A percentile compares a stretch with the other conserved stretches of the same genome.
Conservation (phyloP, 1,140 invertebrate genomes). For the Dufourea novaeangliae region DNA sequence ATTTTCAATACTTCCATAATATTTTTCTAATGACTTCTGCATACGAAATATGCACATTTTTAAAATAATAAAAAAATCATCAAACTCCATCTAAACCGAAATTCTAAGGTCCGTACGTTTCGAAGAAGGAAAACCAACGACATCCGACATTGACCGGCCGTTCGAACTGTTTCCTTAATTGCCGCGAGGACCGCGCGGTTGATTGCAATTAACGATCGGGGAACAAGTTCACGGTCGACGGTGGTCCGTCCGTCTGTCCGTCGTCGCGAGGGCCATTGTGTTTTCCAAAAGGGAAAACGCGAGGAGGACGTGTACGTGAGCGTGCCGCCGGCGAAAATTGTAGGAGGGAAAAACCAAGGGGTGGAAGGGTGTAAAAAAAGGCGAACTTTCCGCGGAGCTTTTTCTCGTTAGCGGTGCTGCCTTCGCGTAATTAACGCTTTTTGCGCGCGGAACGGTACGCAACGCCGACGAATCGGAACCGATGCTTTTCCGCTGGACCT, state of each 20-base stretch:
- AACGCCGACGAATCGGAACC: background rate
- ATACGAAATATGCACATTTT: too few relatives aligned
- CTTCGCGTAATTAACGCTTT: conserved; percentile 41
- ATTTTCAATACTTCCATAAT: too few relatives aligned
- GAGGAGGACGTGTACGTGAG: too few relatives aligned
- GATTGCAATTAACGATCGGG: conserved; percentile 17
- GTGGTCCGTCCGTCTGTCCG: background rate
- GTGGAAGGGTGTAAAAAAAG: background rate
- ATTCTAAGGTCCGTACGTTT: background rate
- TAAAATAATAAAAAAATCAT: too few relatives aligned
- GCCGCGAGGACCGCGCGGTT: background rate
- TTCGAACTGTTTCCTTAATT: conserved; percentile 25
- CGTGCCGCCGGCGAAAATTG: background rate
- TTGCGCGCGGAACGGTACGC: background rate
- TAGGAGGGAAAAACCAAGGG: background rate
- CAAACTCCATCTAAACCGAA: too few relatives aligned
- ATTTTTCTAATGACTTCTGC: too few relatives aligned
- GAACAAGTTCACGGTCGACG: conserved; percentile 10
- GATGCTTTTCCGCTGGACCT: background rate
- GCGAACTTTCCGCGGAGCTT: conserved; percentile 32
- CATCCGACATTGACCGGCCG: background rate
- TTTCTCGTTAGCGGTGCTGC: conserved; percentile 31
- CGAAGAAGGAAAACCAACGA: background rate
- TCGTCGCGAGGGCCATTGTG: background rate
- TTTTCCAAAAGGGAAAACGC: background rate